Evolutionary conservation across 2,888 invertebrate species (phyloP), one percentile per base, ranked within the genome.

Genomic region (Brenthis hecate): DNA sequence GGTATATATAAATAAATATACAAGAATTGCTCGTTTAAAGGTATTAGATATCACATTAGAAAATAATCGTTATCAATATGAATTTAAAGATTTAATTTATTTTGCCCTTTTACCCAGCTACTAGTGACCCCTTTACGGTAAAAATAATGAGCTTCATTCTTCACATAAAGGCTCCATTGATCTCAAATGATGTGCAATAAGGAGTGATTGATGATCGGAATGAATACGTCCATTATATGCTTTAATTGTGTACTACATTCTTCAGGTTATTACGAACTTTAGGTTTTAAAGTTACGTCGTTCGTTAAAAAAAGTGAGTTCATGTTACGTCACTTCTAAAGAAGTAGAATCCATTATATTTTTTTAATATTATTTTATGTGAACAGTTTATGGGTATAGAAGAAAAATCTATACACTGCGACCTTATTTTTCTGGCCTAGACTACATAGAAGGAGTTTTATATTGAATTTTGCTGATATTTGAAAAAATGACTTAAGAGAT

Each of bases 181-280:
- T 85, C 82, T 81, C 75, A 77, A 85, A 85, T 81, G 85, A 85
- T 66, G 79, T 80, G 82, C 82, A 86, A 80, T 85, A 81, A 81
- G 77, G 77, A 84, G 78, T 88, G 86, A 88, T 88, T 88, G 83
- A 88, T 87, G 80, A 71, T 75, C 73, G 72, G 75, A 73, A 72
- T 83, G 80, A 84, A 84, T 83, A 72, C 68, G 23, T 56, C 64
- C 74, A 65, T 76, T 77, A 69, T 76, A 65, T 56, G 28, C 55
- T 56, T 67, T 61, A 66, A 63, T 68, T 63, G 32, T 60, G 53
- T 54, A 32, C 64, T 48, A 65, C 66, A 66, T 71, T 62, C 56
- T 60, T 63, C 57, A 62, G 64, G 56, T 65, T 58, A 66, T 61
- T 71, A 57, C 43, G 19, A 68, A 63, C 68, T 51, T 32, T 43